These are phyloP conservation scores for Biston betularia DNA, from an alignment of 2,888 invertebrate species.

Conservation along the genomic window DNA sequence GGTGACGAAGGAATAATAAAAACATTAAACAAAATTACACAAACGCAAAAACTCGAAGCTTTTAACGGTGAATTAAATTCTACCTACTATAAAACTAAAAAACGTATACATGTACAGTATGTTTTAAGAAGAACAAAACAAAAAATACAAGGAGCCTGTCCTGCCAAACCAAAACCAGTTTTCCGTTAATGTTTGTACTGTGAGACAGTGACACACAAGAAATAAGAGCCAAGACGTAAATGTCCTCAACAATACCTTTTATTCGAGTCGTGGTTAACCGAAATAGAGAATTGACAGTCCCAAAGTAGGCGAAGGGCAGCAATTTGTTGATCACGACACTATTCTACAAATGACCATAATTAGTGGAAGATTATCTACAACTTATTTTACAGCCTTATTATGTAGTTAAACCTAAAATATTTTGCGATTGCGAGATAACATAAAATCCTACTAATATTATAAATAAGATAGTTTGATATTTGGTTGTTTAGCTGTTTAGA, in stretches of 20 bases:
- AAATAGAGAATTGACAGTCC: conserved; percentile 32
- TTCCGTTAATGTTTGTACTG: conserved; percentile 14
- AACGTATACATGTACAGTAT: neutral
- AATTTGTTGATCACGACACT: conserved; percentile 46
- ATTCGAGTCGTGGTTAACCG: conserved; percentile 15
- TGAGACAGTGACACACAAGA: conserved; percentile 13
- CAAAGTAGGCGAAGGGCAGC: conserved; percentile 59
- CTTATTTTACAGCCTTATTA: too few relatives aligned
- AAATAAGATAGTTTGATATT: too few relatives aligned
- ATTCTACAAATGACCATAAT: conserved; percentile 3
- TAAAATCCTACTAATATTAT: too few relatives aligned
- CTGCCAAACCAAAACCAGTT: conserved; percentile 27
- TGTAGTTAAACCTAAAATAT: too few relatives aligned
- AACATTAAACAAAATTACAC: conserved; percentile 1
- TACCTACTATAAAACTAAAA: neutral
- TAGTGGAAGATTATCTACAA: conserved; percentile 4
- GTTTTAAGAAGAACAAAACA: conserved; percentile 6
- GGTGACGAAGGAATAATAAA: conserved; percentile 1
- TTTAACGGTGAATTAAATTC: neutral
- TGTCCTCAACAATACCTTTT: conserved; percentile 12
- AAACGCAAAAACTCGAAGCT: neutral
- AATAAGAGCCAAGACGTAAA: neutral
- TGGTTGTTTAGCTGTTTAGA: too few relatives aligned
- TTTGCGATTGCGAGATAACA: too few relatives aligned
- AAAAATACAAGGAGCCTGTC: conserved; percentile 14